A percentile compares a stretch with the other conserved stretches of the same genome.
Conservation (phyloP, 2,888 invertebrate genomes). For the Eretmocerus hayati region DNA sequence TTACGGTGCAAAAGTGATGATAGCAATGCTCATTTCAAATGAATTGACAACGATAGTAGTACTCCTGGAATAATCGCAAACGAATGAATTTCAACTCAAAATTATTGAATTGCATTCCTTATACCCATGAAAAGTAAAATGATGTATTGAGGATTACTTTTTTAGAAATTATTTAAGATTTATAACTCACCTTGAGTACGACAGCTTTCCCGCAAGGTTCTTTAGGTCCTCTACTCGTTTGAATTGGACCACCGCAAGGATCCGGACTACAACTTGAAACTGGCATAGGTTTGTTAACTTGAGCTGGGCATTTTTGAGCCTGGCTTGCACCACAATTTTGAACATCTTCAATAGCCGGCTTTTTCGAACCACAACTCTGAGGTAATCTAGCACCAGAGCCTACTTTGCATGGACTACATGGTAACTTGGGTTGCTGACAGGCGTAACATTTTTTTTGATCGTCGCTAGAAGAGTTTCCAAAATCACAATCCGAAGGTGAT, state of each 20-base stretch:
- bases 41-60: too few relatives aligned
- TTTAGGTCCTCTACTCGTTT: slow-evolving; percentile 30
- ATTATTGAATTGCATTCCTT: too few relatives aligned
- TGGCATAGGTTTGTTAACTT: background rate
- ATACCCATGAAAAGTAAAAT: too few relatives aligned
- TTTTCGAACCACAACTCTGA: background rate
- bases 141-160: too few relatives aligned
- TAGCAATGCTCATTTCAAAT: too few relatives aligned
- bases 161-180: too few relatives aligned
- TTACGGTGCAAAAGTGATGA: too few relatives aligned
- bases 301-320: background rate
- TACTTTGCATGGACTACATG: slow-evolving; percentile 14
- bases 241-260: slow-evolving; percentile 21
- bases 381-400: slow-evolving; percentile 1
- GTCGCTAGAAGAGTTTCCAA: background rate
- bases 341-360: too few relatives aligned
- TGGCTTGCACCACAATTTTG: too few relatives aligned
- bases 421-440: slow-evolving; percentile 6
- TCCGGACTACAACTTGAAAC: background rate
- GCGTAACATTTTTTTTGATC: background rate
- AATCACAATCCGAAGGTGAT: slow-evolving; percentile 17
- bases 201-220: slow-evolving; percentile 36
- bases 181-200: slow-evolving; percentile 39
- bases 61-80: too few relatives aligned
- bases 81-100: too few relatives aligned